Conservation (phyloP, 1,140 invertebrate species). For the Elysia chlorotica region DNA sequence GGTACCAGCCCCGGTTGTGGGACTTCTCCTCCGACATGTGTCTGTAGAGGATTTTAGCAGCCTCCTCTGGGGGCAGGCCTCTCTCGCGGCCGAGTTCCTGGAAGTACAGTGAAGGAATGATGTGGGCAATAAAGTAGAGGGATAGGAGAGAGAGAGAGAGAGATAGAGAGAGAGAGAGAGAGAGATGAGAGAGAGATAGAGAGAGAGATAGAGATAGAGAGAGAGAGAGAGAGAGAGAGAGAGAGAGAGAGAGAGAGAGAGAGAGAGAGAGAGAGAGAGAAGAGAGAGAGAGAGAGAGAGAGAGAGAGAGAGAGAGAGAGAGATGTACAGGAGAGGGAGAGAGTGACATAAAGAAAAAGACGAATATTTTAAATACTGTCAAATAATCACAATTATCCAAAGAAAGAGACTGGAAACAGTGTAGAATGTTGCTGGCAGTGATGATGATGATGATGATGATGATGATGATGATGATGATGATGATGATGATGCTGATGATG, state of each 20-base stretch:
- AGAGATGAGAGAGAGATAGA: too few species aligned
- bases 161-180: neutral
- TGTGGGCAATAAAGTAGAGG: neutral
- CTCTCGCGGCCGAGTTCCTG: conserved; percentile 68
- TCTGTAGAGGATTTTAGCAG: conserved; percentile 68
- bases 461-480: too few species aligned
- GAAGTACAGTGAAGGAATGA: neutral
- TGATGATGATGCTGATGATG: too few species aligned
- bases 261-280: neutral
- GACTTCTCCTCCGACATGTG: conserved; percentile 66
- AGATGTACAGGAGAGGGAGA: too few species aligned
- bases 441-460: too few species aligned
- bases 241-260: neutral
- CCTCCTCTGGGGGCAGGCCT: conserved; percentile 68
- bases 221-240: neutral
- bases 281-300: neutral
- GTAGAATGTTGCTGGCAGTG: too few species aligned
- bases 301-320: neutral
- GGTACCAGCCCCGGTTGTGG: conserved; percentile 69
- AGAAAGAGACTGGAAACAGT: too few species aligned
- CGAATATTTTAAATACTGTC: too few species aligned
- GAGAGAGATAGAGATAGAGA: too few species aligned
- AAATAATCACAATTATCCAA: too few species aligned
- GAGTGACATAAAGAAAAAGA: too few species aligned
- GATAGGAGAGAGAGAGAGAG: neutral